Base-by-base conservation (phyloP, 2,888 invertebrate species). In the Cancer borealis region DNA sequence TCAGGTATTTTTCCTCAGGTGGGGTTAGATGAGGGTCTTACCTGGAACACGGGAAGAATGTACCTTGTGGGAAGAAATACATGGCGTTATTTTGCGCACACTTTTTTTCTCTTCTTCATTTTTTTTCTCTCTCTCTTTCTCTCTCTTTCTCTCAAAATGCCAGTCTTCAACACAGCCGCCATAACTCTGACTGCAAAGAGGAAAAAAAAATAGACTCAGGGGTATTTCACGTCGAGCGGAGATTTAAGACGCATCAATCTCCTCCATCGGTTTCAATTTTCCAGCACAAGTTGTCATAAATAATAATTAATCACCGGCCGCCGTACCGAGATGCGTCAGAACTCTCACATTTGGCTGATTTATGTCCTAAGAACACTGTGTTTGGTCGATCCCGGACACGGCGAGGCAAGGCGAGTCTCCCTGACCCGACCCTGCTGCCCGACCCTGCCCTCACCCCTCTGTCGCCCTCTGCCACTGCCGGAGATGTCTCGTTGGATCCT, bases 311-410 rank as follows among this genome's bases (percentile, higher is more conserved):
- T 91, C 88, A 93, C 92, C 60, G 93, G 39, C 88, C 88, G 92
- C 93, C 46, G n/a, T 39, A 73, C 66, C 92, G 47, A 47, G 93
- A 92, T 91, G 92, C 93, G 92, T 93, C 93, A 93, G 88, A 93
- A 93, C 93, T 93, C 93, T 92, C 93, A 92, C 93, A 93, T 93
- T 91, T 54, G 21, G 26, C 49, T 92, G 93, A 93, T 92, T 93
- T 93, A 93, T 93, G 60, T 60, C 17, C 47, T 66, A 47, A 93
- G 93, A 93, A 93, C 88, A 93, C 93, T 92, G 92, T 66, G 73
- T 93, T 93, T 93, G 93, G 93, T 45, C 73, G 47, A 66, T 21
- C 89, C 79, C 92, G 84, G 87, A 92, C 79, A 79, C 46, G 79
- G 79, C 92, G 17, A 46, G 26, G 46, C 73, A 46, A n/a, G 46